These are phyloP conservation scores for Diplogasteroides magnus DNA, from an alignment of 1,140 invertebrate species.

Conservation along the genomic window DNA sequence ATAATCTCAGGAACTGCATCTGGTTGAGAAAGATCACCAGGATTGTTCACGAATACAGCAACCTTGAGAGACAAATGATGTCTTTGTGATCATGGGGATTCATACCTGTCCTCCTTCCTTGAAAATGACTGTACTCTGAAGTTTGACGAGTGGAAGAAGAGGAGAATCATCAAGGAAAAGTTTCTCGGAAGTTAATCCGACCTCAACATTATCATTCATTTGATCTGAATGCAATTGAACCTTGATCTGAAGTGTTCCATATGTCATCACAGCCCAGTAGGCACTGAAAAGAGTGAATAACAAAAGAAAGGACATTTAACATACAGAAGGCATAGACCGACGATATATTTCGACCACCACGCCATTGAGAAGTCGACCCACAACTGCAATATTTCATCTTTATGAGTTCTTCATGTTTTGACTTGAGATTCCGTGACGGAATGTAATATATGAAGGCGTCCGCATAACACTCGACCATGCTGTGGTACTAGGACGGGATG, in stretches of 20 bases:
- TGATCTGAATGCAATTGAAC: not conserved
- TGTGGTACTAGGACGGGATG: too few relatives aligned
- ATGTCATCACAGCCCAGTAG: constrained; percentile 48
- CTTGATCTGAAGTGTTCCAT: constrained; percentile 41
- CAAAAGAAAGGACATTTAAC: constrained; percentile 19
- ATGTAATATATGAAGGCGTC: too few relatives aligned
- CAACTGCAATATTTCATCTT: constrained; percentile 36
- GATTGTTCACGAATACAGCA: constrained; percentile 50
- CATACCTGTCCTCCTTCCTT: constrained; percentile 49
- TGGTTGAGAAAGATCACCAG: constrained; percentile 44
- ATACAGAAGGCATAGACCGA: not conserved
- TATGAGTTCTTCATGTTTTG: too few relatives aligned
- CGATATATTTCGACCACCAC: constrained; percentile 26
- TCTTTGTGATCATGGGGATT: too few relatives aligned
- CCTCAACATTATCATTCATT: constrained; percentile 20
- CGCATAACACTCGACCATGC: too few relatives aligned
- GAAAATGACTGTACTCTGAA: constrained; percentile 54
- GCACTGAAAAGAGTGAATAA: not conserved
- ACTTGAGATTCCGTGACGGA: too few relatives aligned
- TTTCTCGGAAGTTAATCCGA: constrained; percentile 51
- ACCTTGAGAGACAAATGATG: constrained; percentile 34
- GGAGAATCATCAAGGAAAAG: constrained; percentile 54
- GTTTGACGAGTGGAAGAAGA: constrained; percentile 44
- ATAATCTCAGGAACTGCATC: constrained; percentile 47
- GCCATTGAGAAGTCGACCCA: constrained; percentile 49